These are phyloP conservation scores for Vanessa atalanta DNA, from an alignment of 1,140 invertebrate genomes.

Conservation along the genomic window DNA sequence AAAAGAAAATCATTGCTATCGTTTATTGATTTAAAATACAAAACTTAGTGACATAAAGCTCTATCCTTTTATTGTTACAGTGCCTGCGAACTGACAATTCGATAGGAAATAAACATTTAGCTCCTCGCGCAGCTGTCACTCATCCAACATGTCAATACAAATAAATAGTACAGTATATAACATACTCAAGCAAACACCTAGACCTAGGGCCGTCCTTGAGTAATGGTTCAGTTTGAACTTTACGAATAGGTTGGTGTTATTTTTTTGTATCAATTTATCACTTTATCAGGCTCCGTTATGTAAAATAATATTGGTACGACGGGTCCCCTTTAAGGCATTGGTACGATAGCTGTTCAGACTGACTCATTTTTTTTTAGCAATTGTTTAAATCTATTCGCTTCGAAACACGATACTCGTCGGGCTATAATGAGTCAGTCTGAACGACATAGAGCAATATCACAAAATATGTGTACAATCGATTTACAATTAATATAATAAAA, in stretches of 20 bases:
- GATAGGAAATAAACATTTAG: constrained; percentile 80
- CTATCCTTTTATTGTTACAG: constrained; percentile 81
- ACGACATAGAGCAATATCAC: constrained; percentile 26
- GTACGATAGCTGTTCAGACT: constrained; percentile 9
- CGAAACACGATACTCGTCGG: not conserved
- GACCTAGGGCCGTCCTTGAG: constrained; percentile 69
- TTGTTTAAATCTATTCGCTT: not conserved
- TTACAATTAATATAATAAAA: constrained; percentile 21
- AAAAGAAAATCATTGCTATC: constrained; percentile 71
- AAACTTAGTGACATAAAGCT: constrained; percentile 81
- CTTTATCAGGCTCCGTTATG: constrained; percentile 44
- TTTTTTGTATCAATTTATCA: constrained; percentile 29
- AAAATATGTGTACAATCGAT: constrained; percentile 12
- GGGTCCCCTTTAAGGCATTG: constrained; percentile 54
- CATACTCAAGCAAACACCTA: constrained; percentile 74
- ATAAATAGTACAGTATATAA: constrained; percentile 77
- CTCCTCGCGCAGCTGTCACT: constrained; percentile 58
- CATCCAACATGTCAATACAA: constrained; percentile 69
- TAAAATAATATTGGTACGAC: constrained; percentile 45
- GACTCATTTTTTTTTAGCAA: not conserved
- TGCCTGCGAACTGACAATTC: constrained; percentile 80
- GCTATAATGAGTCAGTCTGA: constrained; percentile 16
- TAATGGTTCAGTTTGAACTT: constrained; percentile 61
- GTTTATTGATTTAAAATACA: constrained; percentile 81
- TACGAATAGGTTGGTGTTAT: constrained; percentile 63